phyloP scores from a whole-genome alignment of 2,113 vertebrate genomes.

The Sinocyclocheilus maitianheensis region DNA sequence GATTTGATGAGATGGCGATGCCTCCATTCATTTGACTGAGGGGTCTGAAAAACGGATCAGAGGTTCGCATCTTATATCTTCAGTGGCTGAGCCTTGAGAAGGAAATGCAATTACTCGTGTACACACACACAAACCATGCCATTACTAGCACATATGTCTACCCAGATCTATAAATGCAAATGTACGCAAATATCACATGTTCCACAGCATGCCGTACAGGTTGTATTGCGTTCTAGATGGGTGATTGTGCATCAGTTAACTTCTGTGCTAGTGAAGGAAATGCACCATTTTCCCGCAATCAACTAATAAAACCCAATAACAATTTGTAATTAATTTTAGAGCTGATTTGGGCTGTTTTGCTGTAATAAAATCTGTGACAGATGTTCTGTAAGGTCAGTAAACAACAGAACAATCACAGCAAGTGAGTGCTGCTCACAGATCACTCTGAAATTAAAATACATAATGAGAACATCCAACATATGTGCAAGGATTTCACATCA shows the following conservation, averaged over 20 bases:
- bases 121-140: not conserved
- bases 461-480: constrained; percentile 16
- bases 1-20: constrained; percentile 59
- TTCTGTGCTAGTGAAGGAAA: not conserved
- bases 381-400: constrained; percentile 1
- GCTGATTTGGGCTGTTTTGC: not conserved
- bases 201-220: not conserved
- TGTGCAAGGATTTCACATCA: not conserved
- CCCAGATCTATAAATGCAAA: constrained; percentile 13
- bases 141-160: not conserved
- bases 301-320: constrained; percentile 17
- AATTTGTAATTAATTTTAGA: not conserved
- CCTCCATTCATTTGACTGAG: constrained; percentile 55
- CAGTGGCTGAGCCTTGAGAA: constrained; percentile 3
- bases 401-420: constrained; percentile 24
- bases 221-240: not conserved
- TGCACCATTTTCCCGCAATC: not conserved
- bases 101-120: constrained; percentile 15
- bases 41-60: not conserved
- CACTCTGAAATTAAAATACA: not conserved
- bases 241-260: constrained; percentile 8
- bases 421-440: not conserved
- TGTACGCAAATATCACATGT: not conserved
- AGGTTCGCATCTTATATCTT: constrained; percentile 26
- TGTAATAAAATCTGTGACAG: not conserved